These are phyloP conservation scores for Ondatra zibethicus DNA, from an alignment of 2,113 vertebrate species.

Conservation along the genomic window DNA sequence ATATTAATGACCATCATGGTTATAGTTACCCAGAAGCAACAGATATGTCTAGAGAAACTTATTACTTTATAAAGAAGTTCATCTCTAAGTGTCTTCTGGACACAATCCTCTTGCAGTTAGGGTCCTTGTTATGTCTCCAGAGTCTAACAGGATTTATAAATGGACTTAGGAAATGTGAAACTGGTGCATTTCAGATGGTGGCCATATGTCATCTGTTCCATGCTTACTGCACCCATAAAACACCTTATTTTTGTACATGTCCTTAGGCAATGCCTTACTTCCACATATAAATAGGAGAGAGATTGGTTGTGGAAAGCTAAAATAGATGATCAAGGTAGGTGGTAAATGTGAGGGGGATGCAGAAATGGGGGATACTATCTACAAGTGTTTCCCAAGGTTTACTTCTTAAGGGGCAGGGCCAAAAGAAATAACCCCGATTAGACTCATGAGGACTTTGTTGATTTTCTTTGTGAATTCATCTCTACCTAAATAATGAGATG, in stretches of 20 bases:
- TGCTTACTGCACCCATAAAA: constrained; percentile 74
- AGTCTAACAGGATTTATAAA: constrained; percentile 45
- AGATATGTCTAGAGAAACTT: constrained; percentile 51
- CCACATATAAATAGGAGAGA: constrained; percentile 69
- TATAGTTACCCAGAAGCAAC: constrained; percentile 65
- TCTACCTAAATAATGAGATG: background rate
- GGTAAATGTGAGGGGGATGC: background rate
- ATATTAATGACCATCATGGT: constrained; percentile 69
- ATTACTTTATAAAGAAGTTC: constrained; percentile 69
- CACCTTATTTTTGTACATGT: constrained; percentile 69
- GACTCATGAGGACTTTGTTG: background rate
- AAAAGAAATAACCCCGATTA: background rate
- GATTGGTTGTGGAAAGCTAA: constrained; percentile 63
- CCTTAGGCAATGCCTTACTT: constrained; percentile 68
- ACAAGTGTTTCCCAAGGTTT: constrained; percentile 5
- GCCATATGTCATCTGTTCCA: constrained; percentile 69
- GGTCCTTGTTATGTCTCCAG: constrained; percentile 62
- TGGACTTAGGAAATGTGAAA: constrained; percentile 74
- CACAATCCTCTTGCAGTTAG: constrained; percentile 41
- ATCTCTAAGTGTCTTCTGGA: constrained; percentile 68
- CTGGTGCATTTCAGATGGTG: constrained; percentile 57
- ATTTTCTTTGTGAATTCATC: background rate
- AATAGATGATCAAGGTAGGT: constrained; percentile 50
- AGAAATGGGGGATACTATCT: background rate
- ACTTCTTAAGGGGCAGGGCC: background rate